A percentile compares a stretch with the other conserved stretches of the same genome.
Evolutionary conservation across 2,113 vertebrate species (phyloP).

Genomic region (Dendrocopos noguchii): DNA sequence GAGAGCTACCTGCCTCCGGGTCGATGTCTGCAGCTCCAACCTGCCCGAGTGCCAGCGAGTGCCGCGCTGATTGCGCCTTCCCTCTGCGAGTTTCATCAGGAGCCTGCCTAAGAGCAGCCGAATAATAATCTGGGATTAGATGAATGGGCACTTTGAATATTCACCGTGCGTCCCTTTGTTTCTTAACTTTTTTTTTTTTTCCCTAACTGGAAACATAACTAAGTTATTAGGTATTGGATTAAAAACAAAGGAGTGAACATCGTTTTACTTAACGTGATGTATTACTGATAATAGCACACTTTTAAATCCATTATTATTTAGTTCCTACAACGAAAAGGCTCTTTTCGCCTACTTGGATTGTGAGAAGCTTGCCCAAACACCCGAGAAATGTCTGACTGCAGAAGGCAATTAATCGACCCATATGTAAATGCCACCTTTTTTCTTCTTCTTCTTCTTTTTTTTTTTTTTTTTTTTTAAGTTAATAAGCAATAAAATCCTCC

Average conservation of each 20-base stretch:
- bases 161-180: neutral
- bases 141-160: neutral
- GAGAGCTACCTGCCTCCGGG: neutral
- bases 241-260: slow-evolving; percentile 20
- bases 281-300: neutral
- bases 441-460: no score
- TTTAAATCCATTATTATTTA: neutral
- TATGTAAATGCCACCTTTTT: neutral
- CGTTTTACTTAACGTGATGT: neutral
- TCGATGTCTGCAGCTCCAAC: neutral
- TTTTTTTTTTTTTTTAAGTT: neutral
- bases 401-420: neutral
- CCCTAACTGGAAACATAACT: neutral
- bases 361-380: neutral
- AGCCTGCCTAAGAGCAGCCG: neutral
- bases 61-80: neutral
- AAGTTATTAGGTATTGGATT: slow-evolving; percentile 23
- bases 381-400: neutral
- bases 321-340: neutral
- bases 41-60: neutral
- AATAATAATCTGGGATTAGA: slow-evolving; percentile 14
- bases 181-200: neutral
- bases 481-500: neutral
- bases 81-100: neutral
- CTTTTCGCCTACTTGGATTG: neutral